Conservation (phyloP, 1,140 invertebrate species). For the Gonatopus flavifemur region DNA sequence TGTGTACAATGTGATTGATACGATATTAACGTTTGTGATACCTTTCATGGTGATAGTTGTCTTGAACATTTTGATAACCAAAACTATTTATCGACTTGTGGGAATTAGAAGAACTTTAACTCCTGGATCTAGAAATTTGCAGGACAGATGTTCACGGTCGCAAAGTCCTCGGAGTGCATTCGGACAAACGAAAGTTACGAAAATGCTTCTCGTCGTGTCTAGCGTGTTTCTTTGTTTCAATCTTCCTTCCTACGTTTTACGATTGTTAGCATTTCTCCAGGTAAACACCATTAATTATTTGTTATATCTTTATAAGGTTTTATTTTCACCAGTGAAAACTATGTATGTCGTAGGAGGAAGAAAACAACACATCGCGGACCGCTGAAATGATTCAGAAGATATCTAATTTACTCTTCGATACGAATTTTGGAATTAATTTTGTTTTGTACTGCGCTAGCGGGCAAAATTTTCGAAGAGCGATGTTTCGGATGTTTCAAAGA, state of each 20-base stretch:
- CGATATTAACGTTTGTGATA: slow-evolving; percentile 68
- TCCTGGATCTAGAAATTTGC: slow-evolving; percentile 44
- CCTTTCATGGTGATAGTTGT: slow-evolving; percentile 71
- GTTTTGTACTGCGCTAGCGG: slow-evolving; percentile 81
- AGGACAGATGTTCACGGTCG: slow-evolving; percentile 23
- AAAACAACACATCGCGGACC: slow-evolving; percentile 22
- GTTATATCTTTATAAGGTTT: neutral
- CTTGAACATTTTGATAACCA: slow-evolving; percentile 71
- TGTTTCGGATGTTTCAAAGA: slow-evolving; percentile 49
- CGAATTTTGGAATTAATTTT: slow-evolving; percentile 86
- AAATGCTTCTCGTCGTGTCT: slow-evolving; percentile 80
- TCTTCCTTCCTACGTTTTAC: slow-evolving; percentile 70
- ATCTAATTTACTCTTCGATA: slow-evolving; percentile 69
- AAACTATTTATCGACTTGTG: slow-evolving; percentile 64
- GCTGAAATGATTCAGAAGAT: slow-evolving; percentile 62
- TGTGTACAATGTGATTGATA: slow-evolving; percentile 71
- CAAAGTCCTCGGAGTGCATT: slow-evolving; percentile 39
- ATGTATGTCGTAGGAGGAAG: slow-evolving; percentile 22
- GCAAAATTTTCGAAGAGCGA: slow-evolving; percentile 73
- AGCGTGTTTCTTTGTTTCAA: slow-evolving; percentile 79
- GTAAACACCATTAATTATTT: slow-evolving; percentile 45
- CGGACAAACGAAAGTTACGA: slow-evolving; percentile 72
- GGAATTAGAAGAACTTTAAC: slow-evolving; percentile 60
- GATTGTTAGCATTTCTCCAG: slow-evolving; percentile 63
- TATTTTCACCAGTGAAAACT: too few relatives aligned